Evolutionary conservation across 2,888 invertebrate species (phyloP), one percentile per base, ranked within the genome.

Genomic region (Cenopis cana): DNA sequence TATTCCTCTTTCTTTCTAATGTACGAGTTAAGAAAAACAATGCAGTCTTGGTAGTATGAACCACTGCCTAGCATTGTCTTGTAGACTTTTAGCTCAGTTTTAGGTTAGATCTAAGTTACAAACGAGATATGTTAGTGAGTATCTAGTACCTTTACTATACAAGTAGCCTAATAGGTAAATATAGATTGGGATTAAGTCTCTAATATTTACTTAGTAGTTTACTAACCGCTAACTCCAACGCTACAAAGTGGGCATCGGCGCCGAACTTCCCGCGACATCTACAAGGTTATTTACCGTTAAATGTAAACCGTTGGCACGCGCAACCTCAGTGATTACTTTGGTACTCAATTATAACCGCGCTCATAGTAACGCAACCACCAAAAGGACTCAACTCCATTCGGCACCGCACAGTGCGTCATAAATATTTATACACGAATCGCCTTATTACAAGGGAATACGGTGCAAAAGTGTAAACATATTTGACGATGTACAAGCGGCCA

Each of bases 281-380:
- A 14, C 55, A 55, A 29, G 55, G 55, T 55, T 55, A 55, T n/a
- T 12, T 12, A 14, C 55, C 55, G 29, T 29, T 55, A 50, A 50
- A 55, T 9, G 24, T 55, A 9, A 54, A 20, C 24, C 29, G 29
- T 55, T 46, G 46, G 46, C 55, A 29, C 55, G 55, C 55, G 29
- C 24, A 46, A 46, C 46, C 54, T 20, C 4, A 12, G 2, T 38
- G 18, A 36, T 38, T 38, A 38, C 17, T n/a, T 33, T 12, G 52
- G 29, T 59, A 59, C 38, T 14, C 59, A 38, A 59, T 59, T 59
- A 59, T 41, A 59, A 59, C 38, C 52, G 52, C 24, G 52, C 41
- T 20, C 59, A 20, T 24, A 38, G 20, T 41, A 41, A 59, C 59
- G 10, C 41, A 4, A 24, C 41, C 3, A 50, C 18, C n/a, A 11